A percentile compares a stretch with the other conserved stretches of the same genome.
Evolutionary conservation across 2,888 invertebrate species (phyloP).

Genomic region (Harpagoxenus sublaevis): DNA sequence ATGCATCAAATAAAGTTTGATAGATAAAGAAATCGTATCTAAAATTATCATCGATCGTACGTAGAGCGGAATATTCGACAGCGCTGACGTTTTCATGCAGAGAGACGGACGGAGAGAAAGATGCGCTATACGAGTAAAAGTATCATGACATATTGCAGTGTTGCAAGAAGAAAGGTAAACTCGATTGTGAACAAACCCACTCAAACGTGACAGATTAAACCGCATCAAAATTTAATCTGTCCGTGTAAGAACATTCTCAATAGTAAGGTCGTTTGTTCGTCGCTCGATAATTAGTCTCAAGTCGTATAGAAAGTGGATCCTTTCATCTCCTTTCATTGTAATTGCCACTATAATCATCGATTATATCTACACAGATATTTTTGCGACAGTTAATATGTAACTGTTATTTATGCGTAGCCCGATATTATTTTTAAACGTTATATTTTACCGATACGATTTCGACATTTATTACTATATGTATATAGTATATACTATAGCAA

Average conservation of each 20-base stretch:
- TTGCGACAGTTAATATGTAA: neutral
- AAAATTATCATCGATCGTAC: neutral
- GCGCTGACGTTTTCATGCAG: neutral
- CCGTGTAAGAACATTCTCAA: conserved; percentile 12
- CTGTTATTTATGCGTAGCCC: neutral
- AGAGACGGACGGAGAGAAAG: neutral
- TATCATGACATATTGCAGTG: neutral
- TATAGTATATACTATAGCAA: too few species aligned
- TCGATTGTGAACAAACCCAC: neutral
- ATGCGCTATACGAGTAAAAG: neutral
- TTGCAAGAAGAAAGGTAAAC: neutral
- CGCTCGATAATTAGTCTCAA: neutral
- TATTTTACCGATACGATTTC: neutral
- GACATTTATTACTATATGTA: neutral
- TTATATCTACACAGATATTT: neutral
- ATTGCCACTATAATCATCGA: neutral
- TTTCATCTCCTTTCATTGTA: conserved; percentile 36
- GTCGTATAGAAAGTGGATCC: neutral
- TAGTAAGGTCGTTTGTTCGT: neutral
- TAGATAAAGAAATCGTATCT: neutral
- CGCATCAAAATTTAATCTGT: neutral
- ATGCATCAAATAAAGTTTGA: neutral
- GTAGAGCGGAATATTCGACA: neutral
- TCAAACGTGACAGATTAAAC: neutral
- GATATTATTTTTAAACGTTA: neutral